Evolutionary conservation across 2,113 vertebrate species (phyloP).

Genomic region (Indri indri): DNA sequence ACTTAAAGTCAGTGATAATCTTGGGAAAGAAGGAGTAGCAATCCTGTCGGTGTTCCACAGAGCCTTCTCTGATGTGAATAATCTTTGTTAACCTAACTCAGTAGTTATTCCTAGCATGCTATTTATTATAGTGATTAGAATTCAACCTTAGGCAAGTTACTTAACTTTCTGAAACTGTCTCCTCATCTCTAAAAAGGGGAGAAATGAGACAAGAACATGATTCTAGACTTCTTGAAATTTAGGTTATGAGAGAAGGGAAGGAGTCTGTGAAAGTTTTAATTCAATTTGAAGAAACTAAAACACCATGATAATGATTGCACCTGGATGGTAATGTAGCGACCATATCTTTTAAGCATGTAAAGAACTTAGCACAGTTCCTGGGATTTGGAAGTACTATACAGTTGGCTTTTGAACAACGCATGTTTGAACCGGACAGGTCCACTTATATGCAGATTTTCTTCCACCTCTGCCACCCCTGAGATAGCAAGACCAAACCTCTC

Average conservation of each 20-base stretch:
- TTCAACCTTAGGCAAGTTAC: too few relatives aligned
- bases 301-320: background rate
- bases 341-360: background rate
- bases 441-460: background rate
- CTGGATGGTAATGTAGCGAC: background rate
- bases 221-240: background rate
- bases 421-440: background rate
- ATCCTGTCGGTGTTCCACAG: background rate
- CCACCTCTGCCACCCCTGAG: too few relatives aligned
- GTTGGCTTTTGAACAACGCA: background rate
- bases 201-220: background rate
- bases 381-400: background rate
- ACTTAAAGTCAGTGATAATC: background rate
- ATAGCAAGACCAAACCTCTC: too few relatives aligned
- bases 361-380: background rate
- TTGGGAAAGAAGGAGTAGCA: background rate
- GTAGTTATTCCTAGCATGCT: background rate
- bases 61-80: background rate
- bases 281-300: background rate
- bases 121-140: background rate
- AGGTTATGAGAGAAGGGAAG: background rate
- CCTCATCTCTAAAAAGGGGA: background rate
- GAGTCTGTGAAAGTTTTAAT: background rate
- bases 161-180: background rate
- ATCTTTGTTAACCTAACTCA: background rate